phyloP scores from a whole-genome alignment of 1,140 invertebrate species.

The Oryzaephilus surinamensis region DNA sequence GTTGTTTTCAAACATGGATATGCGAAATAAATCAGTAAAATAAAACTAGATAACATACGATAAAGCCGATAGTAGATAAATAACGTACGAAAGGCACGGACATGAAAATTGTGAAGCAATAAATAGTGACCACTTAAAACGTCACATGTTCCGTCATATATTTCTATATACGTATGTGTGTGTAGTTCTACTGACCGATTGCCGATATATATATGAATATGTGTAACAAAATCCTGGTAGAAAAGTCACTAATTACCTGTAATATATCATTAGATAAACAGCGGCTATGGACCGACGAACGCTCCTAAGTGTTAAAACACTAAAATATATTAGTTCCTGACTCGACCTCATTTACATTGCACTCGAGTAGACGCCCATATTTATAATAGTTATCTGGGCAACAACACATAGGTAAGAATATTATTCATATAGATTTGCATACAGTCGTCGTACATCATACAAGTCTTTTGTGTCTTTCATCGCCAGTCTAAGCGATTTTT shows the following conservation, averaged over 20 bases:
- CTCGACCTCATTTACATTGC: slow-evolving; percentile 31
- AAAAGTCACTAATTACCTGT: slow-evolving; percentile 33
- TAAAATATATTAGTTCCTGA: slow-evolving; percentile 34
- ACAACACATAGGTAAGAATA: slow-evolving; percentile 28
- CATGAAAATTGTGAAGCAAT: too few relatives aligned
- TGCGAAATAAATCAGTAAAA: too few relatives aligned
- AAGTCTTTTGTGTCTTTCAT: slow-evolving; percentile 28
- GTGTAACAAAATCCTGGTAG: slow-evolving; percentile 30
- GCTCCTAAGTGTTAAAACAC: slow-evolving; percentile 32
- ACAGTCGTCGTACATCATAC: slow-evolving; percentile 23
- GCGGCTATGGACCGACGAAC: slow-evolving; percentile 24
- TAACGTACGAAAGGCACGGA: too few relatives aligned
- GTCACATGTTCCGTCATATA: too few relatives aligned
- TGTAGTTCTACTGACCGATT: too few relatives aligned
- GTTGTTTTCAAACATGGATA: too few relatives aligned
- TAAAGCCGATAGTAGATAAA: too few relatives aligned
- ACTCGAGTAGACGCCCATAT: slow-evolving; percentile 24
- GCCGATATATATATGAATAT: too few relatives aligned
- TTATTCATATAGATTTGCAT: slow-evolving; percentile 30
- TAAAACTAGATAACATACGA: too few relatives aligned
- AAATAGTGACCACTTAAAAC: too few relatives aligned
- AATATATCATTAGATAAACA: slow-evolving; percentile 36
- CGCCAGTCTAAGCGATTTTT: slow-evolving; percentile 30
- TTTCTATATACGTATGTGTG: too few relatives aligned
- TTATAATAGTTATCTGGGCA: slow-evolving; percentile 30